Evolutionary conservation across 2,888 invertebrate species (phyloP), one percentile per base, ranked within the genome.

Genomic region (Acleris cristana): DNA sequence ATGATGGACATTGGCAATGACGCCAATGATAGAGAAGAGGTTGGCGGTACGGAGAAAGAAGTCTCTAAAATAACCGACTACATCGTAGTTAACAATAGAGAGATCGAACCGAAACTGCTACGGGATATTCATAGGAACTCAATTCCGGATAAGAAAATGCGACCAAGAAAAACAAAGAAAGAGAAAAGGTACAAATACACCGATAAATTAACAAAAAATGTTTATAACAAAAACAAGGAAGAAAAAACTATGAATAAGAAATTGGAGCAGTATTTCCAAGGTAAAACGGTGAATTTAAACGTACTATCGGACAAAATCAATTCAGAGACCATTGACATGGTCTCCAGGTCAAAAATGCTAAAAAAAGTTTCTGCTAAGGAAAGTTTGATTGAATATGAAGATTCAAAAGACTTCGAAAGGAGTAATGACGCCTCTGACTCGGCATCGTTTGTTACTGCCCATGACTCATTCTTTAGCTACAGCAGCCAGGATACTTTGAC

Each of bases 401-500:
- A 71, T 10, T 64, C 63, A 12, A 72, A 51, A 1, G 65, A 61
- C n/a, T 57, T 67, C 5, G 72, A 72, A 64, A 70, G 69, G 14
- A 75, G 71, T 53, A 76, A 76, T 12, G 64, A 72, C 5, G 58
- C 52, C 5, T 79, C 80, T 12, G 23, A 74, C 1, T 67, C 66
- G 59, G 79, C 76, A 55, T 77, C 75, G 26, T 64, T 73, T 34
- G 73, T 76, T 30, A 76, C 75, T 30, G 61, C 69, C 1, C 78
- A 74, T 68, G 74, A 72, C n/a, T 74, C 76, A 3, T 76, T 75
- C 10, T 55, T 71, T 40, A 84, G 80, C 70, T 70, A 78, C 60
- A 72, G 75, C 6, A 88, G 86, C 60, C 74, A 81, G 64, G 80
- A 75, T n/a, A 87, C 87, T 34, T 72, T 87, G 56, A 76, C 68